Conservation (phyloP, 2,888 invertebrate species). For the Aphodius granarius region DNA sequence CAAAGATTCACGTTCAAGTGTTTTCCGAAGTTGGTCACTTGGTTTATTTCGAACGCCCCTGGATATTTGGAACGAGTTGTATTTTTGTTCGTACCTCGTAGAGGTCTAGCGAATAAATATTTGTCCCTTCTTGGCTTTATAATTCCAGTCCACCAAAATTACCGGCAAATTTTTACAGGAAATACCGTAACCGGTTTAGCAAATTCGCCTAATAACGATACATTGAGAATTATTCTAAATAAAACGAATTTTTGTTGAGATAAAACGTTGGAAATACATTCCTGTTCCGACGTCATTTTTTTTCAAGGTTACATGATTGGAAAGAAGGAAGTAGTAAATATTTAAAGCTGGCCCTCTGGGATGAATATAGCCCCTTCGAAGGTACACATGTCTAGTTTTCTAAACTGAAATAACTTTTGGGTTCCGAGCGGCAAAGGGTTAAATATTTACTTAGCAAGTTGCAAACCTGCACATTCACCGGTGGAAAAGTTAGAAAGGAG, state of each 20-base stretch:
- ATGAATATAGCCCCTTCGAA: background rate
- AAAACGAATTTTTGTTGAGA: background rate
- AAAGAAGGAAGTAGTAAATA: background rate
- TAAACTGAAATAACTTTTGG: conserved; percentile 12
- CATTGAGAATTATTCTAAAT: no score
- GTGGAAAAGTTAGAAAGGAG: background rate
- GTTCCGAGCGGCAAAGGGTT: conserved; percentile 2
- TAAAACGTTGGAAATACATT: background rate
- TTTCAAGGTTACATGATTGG: background rate
- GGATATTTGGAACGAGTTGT: background rate
- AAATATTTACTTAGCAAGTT: conserved; percentile 5
- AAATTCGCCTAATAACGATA: no score
- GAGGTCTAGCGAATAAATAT: background rate
- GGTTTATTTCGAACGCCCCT: background rate
- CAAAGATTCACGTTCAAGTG: background rate
- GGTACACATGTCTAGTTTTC: background rate
- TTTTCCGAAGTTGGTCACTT: background rate
- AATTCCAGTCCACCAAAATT: no score
- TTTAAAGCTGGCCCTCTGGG: background rate
- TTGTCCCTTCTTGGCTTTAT: background rate
- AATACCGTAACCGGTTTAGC: no score
- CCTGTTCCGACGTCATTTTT: background rate
- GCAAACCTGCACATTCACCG: background rate
- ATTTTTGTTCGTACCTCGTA: background rate
- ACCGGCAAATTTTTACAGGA: no score